phyloP scores from a whole-genome alignment of 2,113 vertebrate genomes.

The human region GRCh38 chr4:188310001-188310500 shows the following conservation, averaged over 20 bases:
- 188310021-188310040: not conserved
- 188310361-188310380: no score
- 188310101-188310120: not conserved
- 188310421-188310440: not conserved
- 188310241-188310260: no score
- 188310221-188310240: no score
- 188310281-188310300: no score
- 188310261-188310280: no score
- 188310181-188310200: no score
- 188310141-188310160: no score
- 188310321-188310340: no score
- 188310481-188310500: not conserved
- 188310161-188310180: fast-evolving
- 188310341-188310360: no score
- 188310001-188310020: not conserved
- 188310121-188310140: not conserved
- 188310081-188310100: not conserved
- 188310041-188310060: not conserved
- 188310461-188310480: not conserved
- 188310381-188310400: not conserved
- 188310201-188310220: no score
- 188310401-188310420: not conserved
- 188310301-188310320: no score
- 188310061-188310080: not conserved
- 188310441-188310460: no score